Conservation (phyloP, 37 sponge, comb jelly and placozoan species). For the Chondrilla cf. caribensis region DNA sequence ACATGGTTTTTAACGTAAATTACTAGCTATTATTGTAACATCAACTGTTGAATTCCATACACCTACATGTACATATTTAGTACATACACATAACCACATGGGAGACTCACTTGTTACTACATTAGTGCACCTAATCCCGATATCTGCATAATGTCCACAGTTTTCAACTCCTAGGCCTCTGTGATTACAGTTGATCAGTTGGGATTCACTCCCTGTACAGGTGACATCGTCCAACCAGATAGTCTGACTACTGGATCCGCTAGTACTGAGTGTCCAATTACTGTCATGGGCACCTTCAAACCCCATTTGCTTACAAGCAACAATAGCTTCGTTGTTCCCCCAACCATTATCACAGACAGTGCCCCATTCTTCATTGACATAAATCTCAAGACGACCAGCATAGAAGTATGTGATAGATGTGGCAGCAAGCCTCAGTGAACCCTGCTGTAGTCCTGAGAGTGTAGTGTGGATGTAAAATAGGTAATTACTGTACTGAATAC, state of each 20-base stretch:
- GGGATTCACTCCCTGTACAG: background rate
- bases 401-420: background rate
- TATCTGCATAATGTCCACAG: constrained; percentile 10
- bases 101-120: too few species aligned
- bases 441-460: background rate
- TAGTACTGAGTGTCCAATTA: too few species aligned
- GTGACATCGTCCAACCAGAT: constrained; percentile 27
- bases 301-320: constrained; percentile 16
- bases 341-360: constrained; percentile 25
- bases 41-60: too few species aligned
- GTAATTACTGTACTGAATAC: too few species aligned
- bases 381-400: constrained; percentile 13
- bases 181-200: background rate
- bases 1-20: too few species aligned
- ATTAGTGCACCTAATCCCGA: background rate
- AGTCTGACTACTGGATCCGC: background rate
- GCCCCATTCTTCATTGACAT: background rate
- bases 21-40: too few species aligned
- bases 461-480: too few species aligned
- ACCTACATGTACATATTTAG: too few species aligned
- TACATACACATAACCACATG: too few species aligned
- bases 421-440: background rate
- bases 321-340: background rate
- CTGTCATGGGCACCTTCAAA: background rate
- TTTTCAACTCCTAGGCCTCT: background rate